Evolutionary conservation across 2,888 invertebrate genomes (phyloP), one percentile per base, ranked within the genome.

Genomic region (Xestia ashworthii): DNA sequence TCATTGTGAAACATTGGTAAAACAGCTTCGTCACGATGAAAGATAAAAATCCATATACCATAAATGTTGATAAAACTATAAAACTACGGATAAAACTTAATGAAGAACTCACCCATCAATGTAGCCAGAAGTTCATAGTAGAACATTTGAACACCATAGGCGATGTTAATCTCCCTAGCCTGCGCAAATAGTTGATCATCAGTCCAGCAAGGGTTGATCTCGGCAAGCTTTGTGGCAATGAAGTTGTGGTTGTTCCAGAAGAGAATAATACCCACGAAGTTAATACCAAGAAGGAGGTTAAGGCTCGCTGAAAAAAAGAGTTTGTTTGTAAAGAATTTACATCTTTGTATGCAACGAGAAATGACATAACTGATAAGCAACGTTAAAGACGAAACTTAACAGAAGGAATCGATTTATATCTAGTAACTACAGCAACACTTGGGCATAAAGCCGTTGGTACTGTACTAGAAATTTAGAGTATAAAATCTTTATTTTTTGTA

Each of bases 141-240:
- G 50, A 85, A 87, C 25, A 94, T 90, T 76, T 93, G 92, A 70
- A 89, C 66, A 5, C 58, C 78, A 14, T 84, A 83, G 22, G 92
- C 92, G 12, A 93, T 93, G 50, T 90, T 89, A 22, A 93, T 93
- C n/a, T 93, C 92, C 76, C 93, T 87, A 0, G 93, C 88, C 0
- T 85, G 87, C 25, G 88, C 72, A 77, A 92, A 94, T 1, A 93
- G 80, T 62, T 82, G 88, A 0, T 93, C 90, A 38, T 94, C 94
- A 32, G 86, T 83, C 94, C 94, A 94, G 71, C 91, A 91, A 1
- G 92, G 92, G 41, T 94, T 94, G 0, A 92, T 71, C 1, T 55
- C 25, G 0, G 86, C 80, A 50, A 94, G 77, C 9, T 89, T 65
- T 0, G 79, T 81, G 0, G 93, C 93, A 19, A 94, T 88, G 0